phyloP scores from a whole-genome alignment of 2,888 invertebrate species.

The Drosophila lacicola region DNA sequence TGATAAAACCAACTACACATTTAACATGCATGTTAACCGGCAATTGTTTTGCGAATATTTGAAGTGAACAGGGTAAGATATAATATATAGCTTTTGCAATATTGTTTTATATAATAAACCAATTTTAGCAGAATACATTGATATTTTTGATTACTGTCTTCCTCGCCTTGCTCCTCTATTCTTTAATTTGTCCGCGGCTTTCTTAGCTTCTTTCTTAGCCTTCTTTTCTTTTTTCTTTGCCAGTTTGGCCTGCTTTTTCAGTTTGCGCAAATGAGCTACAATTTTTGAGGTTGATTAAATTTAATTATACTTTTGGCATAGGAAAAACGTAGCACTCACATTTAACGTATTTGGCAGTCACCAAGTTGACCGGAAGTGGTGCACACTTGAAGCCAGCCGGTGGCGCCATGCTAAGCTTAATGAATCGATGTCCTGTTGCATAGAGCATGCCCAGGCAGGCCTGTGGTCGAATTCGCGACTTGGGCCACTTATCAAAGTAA shows the following conservation, averaged over 20 bases:
- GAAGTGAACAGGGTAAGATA: no score
- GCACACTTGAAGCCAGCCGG: conserved; percentile 78
- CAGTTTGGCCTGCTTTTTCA: conserved; percentile 8
- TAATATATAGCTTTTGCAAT: no score
- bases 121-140: neutral
- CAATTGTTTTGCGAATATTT: no score
- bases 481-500: conserved; percentile 58
- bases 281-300: neutral
- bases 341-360: conserved; percentile 45
- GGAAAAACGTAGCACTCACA: conserved; percentile 11
- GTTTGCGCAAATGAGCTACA: conserved; percentile 40
- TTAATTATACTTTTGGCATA: neutral
- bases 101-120: no score
- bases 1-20: no score
- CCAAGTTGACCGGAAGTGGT: conserved; percentile 69
- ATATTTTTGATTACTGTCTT: conserved; percentile 6
- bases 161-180: conserved; percentile 25
- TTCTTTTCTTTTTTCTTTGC: conserved; percentile 24
- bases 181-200: conserved; percentile 2
- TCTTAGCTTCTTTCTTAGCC: conserved; percentile 18
- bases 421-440: conserved; percentile 75
- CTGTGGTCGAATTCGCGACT: conserved; percentile 61
- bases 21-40: no score
- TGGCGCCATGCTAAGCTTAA: conserved; percentile 56
- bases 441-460: conserved; percentile 77